Percentiles rank a stretch among this genome's conserved stretches.
These are phyloP conservation scores for Liasis olivaceus DNA, from an alignment of 2,797 vertebrate species.

Conservation along the genomic window DNA sequence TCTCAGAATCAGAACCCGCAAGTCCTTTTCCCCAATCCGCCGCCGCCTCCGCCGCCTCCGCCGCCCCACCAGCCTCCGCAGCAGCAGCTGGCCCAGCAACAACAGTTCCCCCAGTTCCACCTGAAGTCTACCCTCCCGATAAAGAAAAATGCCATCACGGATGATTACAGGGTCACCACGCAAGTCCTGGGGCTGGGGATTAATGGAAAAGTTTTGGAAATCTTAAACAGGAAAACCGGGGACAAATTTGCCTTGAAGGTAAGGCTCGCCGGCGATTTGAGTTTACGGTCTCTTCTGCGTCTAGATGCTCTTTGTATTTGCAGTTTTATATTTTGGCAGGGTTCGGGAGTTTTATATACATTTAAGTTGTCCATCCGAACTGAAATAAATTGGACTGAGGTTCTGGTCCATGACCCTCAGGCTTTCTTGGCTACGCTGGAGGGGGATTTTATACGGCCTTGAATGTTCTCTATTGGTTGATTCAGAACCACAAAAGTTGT, in stretches of 20 bases:
- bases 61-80: constrained; percentile 63
- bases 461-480: too few relatives aligned
- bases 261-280: constrained; percentile 18
- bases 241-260: constrained; percentile 96
- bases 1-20: constrained; percentile 79
- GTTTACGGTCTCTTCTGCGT: not conserved
- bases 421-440: not conserved
- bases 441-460: not conserved
- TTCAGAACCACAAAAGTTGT: not conserved
- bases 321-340: too few relatives aligned
- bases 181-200: constrained; percentile 94
- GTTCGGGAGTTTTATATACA: not conserved
- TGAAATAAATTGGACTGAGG: not conserved
- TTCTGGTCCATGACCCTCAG: not conserved
- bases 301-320: not conserved
- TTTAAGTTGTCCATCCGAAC: not conserved
- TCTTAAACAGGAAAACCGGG: constrained; percentile 87
- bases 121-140: constrained; percentile 83
- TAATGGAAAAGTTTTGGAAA: constrained; percentile 95
- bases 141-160: constrained; percentile 94
- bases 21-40: constrained; percentile 75
- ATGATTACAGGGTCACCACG: constrained; percentile 95
- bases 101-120: constrained; percentile 79
- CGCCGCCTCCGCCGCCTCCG: constrained; percentile 60
- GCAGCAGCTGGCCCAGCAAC: constrained; percentile 47